A percentile compares a stretch with the other conserved stretches of the same genome.
phyloP scores from a whole-genome alignment of 2,888 invertebrate genomes.

The Volucella zonaria region DNA sequence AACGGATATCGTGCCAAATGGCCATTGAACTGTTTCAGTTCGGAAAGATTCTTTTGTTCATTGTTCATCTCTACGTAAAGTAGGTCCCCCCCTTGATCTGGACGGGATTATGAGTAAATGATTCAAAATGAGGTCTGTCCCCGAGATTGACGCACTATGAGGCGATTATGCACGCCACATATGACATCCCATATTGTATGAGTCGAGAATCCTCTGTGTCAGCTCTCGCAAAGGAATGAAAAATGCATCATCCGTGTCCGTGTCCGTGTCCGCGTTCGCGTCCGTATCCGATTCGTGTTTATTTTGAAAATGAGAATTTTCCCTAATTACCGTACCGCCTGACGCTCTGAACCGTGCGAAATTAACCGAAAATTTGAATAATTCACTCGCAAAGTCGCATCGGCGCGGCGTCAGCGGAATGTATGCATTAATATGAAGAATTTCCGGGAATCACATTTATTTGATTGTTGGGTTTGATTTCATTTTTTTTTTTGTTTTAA shows the following conservation, averaged over 20 bases:
- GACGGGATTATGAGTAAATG: conserved; percentile 23
- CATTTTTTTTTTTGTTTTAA: conserved; percentile 20
- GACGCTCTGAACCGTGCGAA: conserved; percentile 69
- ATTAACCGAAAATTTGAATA: conserved; percentile 72
- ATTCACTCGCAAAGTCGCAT: conserved; percentile 42
- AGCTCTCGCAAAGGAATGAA: neutral
- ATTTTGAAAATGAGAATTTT: conserved; percentile 51
- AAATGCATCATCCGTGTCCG: conserved; percentile 34
- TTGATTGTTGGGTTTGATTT: conserved; percentile 66
- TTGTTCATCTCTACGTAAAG: conserved; percentile 8
- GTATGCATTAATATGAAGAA: conserved; percentile 63
- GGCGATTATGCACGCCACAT: conserved; percentile 56
- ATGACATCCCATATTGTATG: conserved; percentile 9
- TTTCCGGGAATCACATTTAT: conserved; percentile 59
- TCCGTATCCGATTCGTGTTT: conserved; percentile 33
- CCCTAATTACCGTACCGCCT: conserved; percentile 63
- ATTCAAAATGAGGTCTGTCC: conserved; percentile 17
- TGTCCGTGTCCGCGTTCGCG: neutral
- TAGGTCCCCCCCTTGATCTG: conserved; percentile 13
- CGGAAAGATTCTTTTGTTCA: conserved; percentile 52
- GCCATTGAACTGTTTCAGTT: conserved; percentile 57
- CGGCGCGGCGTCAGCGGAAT: no score
- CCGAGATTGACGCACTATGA: conserved; percentile 51
- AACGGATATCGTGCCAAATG: conserved; percentile 58
- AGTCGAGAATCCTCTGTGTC: neutral